These are phyloP conservation scores for Ianthella basta DNA, from an alignment of 37 sponge, comb jelly and placozoan species.

Conservation along the genomic window DNA sequence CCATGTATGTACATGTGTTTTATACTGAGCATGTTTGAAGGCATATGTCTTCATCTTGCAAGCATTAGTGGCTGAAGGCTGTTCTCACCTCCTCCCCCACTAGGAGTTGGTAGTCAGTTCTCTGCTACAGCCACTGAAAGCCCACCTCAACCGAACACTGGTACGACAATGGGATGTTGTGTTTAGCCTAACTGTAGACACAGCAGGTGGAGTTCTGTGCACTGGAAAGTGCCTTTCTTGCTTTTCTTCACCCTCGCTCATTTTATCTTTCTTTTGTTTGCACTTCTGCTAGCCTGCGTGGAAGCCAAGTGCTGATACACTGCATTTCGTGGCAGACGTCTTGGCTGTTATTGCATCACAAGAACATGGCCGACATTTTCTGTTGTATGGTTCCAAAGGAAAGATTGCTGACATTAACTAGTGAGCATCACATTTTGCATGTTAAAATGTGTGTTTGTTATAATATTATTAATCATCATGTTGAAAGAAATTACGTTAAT, in stretches of 20 bases:
- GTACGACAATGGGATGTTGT: not conserved
- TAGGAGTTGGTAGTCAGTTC: not conserved
- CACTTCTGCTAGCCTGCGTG: not conserved
- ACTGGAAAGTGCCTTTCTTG: too few species aligned
- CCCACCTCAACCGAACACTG: not conserved
- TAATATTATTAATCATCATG: too few species aligned
- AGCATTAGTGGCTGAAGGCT: too few species aligned
- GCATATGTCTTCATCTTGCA: too few species aligned
- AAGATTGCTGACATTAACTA: constrained; percentile 7
- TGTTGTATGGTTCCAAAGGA: constrained; percentile 33
- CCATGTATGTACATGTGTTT: not conserved
- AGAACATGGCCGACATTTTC: constrained; percentile 46
- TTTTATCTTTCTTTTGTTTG: not conserved
- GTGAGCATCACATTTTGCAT: too few species aligned
- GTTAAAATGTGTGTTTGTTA: not conserved
- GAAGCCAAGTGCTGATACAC: constrained; percentile 46
- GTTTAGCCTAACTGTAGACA: too few species aligned
- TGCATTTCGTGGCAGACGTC: constrained; percentile 61
- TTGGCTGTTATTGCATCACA: constrained; percentile 67
- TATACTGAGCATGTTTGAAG: too few species aligned
- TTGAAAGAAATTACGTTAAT: too few species aligned
- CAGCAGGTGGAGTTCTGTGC: too few species aligned
- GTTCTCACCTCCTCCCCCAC: too few species aligned
- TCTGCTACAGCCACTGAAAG: constrained; percentile 12
- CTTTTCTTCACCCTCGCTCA: too few species aligned